A percentile compares a stretch with the other conserved stretches of the same genome.
Conservation (phyloP, 2,113 vertebrate genomes). For the Eulemur macaco region DNA sequence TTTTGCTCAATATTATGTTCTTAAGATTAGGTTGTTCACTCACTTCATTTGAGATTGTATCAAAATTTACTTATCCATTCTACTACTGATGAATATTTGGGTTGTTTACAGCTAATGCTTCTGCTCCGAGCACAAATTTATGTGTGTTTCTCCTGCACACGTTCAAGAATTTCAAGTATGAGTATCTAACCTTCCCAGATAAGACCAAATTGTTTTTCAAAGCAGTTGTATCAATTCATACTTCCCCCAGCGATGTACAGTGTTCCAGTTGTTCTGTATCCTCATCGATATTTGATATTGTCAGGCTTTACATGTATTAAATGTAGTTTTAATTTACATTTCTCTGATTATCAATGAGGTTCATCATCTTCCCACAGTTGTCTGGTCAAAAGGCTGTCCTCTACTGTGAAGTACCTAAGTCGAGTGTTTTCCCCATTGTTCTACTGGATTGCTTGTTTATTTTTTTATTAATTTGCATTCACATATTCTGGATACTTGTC, state of each 20-base stretch:
- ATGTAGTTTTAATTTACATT: constrained; percentile 14
- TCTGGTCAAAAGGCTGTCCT: not conserved
- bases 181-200: not conserved
- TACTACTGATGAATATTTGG: constrained; percentile 39
- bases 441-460: not conserved
- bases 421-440: not conserved
- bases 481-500: constrained; percentile 15
- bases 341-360: constrained; percentile 20
- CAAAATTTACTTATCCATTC: not conserved
- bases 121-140: not conserved
- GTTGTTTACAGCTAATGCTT: constrained; percentile 15
- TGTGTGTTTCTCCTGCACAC: not conserved
- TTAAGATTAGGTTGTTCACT: constrained; percentile 16
- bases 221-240: not conserved
- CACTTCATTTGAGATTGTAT: not conserved
- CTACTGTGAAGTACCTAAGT: not conserved
- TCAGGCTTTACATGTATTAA: constrained; percentile 5
- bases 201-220: constrained; percentile 29
- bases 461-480: constrained; percentile 34
- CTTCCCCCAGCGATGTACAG: not conserved
- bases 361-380: constrained; percentile 8
- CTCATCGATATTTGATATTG: not conserved
- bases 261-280: not conserved
- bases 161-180: not conserved
- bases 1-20: not conserved